Evolutionary conservation across 2,797 vertebrate genomes (phyloP).

Genomic region (Poeciliopsis paucimaculata): DNA sequence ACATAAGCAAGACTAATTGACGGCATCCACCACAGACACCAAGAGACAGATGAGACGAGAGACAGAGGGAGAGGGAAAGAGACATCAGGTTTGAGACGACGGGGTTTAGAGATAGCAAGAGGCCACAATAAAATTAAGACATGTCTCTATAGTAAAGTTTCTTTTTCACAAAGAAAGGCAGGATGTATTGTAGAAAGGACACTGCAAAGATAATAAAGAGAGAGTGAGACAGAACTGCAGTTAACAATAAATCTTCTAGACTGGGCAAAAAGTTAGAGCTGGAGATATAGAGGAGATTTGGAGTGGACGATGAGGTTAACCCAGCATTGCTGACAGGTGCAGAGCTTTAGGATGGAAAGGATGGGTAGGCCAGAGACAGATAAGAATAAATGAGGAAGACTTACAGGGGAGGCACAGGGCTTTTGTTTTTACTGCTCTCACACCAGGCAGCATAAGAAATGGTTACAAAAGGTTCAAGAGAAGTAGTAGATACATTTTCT

Average conservation of each 20-base stretch:
- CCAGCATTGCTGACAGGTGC: conserved; percentile 44
- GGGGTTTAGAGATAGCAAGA: conserved; percentile 18
- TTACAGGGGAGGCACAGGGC: conserved; percentile 26
- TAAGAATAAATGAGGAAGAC: conserved; percentile 24
- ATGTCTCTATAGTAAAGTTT: conserved; percentile 3
- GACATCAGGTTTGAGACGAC: conserved; percentile 21
- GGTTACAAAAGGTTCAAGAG: neutral
- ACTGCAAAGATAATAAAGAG: conserved; percentile 25
- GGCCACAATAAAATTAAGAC: conserved; percentile 13
- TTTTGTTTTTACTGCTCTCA: neutral
- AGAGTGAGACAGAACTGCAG: conserved; percentile 18
- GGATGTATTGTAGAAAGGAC: conserved; percentile 6
- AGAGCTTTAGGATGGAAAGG: conserved; percentile 37
- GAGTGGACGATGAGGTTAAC: conserved; percentile 26
- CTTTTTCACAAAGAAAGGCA: conserved; percentile 19
- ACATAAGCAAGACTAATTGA: conserved; percentile 42
- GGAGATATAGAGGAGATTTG: conserved; percentile 48
- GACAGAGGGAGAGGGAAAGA: conserved; percentile 31
- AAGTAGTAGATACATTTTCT: neutral
- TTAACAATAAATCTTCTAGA: conserved; percentile 32
- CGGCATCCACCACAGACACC: conserved; percentile 23
- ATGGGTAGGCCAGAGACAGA: conserved; percentile 1
- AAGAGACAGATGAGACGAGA: conserved; percentile 40
- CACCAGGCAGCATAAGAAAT: neutral
- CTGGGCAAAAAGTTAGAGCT: conserved; percentile 32